Percentiles rank a stretch among this genome's conserved stretches.
Conservation (phyloP, 1,140 invertebrate species). For the Drosophila azteca region DNA sequence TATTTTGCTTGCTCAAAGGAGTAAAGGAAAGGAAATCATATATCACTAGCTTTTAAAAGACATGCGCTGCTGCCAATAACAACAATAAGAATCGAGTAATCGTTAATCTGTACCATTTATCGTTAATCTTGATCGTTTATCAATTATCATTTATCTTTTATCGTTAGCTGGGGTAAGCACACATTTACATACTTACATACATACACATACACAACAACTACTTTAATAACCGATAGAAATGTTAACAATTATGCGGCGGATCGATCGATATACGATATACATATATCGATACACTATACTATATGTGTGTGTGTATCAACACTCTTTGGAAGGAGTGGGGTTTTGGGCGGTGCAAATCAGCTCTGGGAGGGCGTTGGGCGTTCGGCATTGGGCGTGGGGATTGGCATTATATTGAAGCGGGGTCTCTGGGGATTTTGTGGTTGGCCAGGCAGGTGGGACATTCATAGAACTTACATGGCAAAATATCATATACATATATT, state of each 20-base stretch:
- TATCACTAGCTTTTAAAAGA: constrained; percentile 59
- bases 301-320: too few species aligned
- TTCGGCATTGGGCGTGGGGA: background rate
- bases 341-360: constrained; percentile 52
- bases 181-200: constrained; percentile 78
- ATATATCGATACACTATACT: constrained; percentile 1
- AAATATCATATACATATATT: constrained; percentile 31
- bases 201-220: constrained; percentile 82
- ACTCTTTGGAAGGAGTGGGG: background rate
- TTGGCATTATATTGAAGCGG: constrained; percentile 52
- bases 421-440: background rate
- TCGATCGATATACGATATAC: constrained; percentile 29
- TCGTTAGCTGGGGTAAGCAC: constrained; percentile 62
- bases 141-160: constrained; percentile 4
- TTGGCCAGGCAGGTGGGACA: constrained; percentile 71
- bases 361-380: constrained; percentile 13
- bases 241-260: constrained; percentile 80
- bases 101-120: constrained; percentile 25
- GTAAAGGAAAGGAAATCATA: constrained; percentile 49
- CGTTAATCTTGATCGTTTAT: background rate
- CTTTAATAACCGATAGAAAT: constrained; percentile 80
- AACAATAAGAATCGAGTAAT: constrained; percentile 54
- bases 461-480: constrained; percentile 71
- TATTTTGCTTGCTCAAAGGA: constrained; percentile 37
- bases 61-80: constrained; percentile 59